Conservation (phyloP, 1,140 invertebrate genomes). For the Heliconius melpomene region DNA sequence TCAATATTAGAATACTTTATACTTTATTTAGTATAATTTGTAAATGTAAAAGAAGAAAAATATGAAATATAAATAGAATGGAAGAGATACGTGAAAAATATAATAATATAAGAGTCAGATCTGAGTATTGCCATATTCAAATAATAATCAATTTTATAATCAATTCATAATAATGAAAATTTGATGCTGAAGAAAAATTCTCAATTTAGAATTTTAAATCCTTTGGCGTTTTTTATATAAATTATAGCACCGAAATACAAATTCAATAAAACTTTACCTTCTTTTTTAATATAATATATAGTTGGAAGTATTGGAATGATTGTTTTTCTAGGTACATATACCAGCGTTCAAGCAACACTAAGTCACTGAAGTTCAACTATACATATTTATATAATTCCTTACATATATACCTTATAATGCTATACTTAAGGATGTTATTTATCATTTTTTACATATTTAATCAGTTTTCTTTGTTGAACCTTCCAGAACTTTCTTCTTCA, state of each 20-base stretch:
- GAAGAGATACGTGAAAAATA: slow-evolving; percentile 11
- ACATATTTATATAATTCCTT: slow-evolving; percentile 6
- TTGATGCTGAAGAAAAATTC: neutral
- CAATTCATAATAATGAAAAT: neutral
- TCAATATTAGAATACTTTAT: neutral
- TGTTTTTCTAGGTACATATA: slow-evolving; percentile 8
- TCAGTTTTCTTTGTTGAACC: slow-evolving; percentile 37
- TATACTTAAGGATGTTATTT: slow-evolving; percentile 43
- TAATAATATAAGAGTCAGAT: slow-evolving; percentile 21
- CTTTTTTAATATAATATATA: neutral
- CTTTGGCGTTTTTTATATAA: slow-evolving; percentile 16
- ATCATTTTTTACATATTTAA: slow-evolving; percentile 35
- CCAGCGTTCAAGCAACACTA: slow-evolving; percentile 22
- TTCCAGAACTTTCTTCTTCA: slow-evolving; percentile 34
- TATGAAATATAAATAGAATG: neutral
- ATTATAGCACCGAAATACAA: slow-evolving; percentile 21
- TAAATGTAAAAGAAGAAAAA: slow-evolving; percentile 10
- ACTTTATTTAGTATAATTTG: neutral
- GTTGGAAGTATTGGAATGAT: slow-evolving; percentile 13
- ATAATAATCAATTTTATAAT: neutral
- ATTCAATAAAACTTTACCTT: neutral
- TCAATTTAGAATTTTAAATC: slow-evolving; percentile 12
- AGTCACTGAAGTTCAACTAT: slow-evolving; percentile 10
- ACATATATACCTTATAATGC: slow-evolving; percentile 25
- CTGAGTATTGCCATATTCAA: slow-evolving; percentile 19